Evolutionary conservation across 2,113 vertebrate species (phyloP).

Genomic region (Phoenicopterus ruber): DNA sequence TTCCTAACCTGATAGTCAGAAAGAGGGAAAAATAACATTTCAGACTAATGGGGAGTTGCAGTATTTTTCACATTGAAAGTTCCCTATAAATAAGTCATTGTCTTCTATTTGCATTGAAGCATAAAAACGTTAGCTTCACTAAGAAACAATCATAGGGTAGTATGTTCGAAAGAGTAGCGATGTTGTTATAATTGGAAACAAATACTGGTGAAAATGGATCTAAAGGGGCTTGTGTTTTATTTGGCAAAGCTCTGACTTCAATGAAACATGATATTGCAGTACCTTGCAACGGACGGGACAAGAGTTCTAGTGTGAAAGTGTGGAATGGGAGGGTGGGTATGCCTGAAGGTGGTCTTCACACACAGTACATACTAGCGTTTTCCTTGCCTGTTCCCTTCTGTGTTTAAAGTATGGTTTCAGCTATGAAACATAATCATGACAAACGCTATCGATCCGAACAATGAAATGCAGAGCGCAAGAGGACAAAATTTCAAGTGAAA

Average conservation of each 20-base stretch:
- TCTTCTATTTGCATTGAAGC: background rate
- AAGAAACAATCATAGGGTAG: background rate
- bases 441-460: background rate
- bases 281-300: background rate
- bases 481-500: background rate
- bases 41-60: background rate
- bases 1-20: background rate
- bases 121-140: background rate
- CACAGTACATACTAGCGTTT: background rate
- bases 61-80: background rate
- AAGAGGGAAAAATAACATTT: background rate
- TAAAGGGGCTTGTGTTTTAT: background rate
- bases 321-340: background rate
- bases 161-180: background rate
- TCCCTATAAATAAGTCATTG: background rate
- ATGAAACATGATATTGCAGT: background rate
- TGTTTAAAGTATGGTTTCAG: background rate
- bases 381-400: background rate
- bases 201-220: conserved; percentile 16
- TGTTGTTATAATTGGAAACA: background rate
- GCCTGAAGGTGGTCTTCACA: background rate
- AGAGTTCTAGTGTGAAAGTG: background rate
- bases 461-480: background rate
- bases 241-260: background rate
- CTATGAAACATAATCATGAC: background rate